These are phyloP conservation scores for Drosophila ficusphila DNA, from an alignment of 1,140 invertebrate genomes.

Conservation along the genomic window DNA sequence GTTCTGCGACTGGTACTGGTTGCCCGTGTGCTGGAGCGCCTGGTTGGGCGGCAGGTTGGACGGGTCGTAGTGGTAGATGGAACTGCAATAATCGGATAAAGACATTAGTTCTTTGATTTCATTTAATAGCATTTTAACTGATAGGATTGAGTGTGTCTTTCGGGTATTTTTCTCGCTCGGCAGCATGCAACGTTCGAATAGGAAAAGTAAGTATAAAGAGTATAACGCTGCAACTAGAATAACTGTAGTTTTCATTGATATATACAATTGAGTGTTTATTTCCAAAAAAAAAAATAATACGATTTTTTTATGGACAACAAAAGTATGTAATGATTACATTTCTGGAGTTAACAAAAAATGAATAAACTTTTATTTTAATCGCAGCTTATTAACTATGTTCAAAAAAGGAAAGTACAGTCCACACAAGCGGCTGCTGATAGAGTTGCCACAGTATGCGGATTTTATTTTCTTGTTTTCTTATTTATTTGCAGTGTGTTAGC, in stretches of 20 bases:
- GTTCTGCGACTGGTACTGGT: constrained; percentile 58
- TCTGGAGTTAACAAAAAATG: too few relatives aligned
- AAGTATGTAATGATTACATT: too few relatives aligned
- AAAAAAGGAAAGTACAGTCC: constrained; percentile 46
- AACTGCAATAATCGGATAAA: constrained; percentile 74
- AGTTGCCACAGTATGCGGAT: constrained; percentile 50
- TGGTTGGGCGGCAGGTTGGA: constrained; percentile 87
- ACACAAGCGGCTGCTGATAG: constrained; percentile 51
- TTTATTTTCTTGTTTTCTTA: background rate
- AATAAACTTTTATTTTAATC: background rate
- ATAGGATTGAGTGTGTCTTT: constrained; percentile 15
- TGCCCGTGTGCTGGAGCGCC: constrained; percentile 65
- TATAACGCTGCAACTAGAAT: constrained; percentile 16
- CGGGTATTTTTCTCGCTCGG: constrained; percentile 51
- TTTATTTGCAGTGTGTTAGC: constrained; percentile 44
- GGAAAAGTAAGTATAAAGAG: constrained; percentile 11
- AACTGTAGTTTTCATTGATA: background rate
- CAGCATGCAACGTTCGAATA: constrained; percentile 53
- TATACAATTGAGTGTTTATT: too few relatives aligned
- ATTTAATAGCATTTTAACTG: background rate
- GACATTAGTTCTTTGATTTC: background rate
- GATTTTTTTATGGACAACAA: too few relatives aligned
- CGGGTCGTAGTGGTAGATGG: constrained; percentile 90
- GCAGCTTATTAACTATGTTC: constrained; percentile 8
- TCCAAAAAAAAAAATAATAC: too few relatives aligned